Evolutionary conservation across 2,888 invertebrate genomes (phyloP), one percentile per base, ranked within the genome.

Genomic region (Drosophila colorata): DNA sequence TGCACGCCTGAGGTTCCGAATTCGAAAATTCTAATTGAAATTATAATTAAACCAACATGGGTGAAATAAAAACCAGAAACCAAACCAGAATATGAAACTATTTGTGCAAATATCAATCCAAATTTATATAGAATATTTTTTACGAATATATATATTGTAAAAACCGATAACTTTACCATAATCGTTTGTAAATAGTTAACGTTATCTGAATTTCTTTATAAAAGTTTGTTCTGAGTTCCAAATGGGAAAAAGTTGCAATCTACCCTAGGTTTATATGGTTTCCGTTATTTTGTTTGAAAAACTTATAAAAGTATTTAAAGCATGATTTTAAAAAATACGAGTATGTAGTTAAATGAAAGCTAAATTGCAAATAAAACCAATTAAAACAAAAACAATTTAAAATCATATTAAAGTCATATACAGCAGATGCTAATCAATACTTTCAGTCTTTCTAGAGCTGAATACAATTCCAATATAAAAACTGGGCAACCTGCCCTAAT

Each of bases 351-450:
- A 83, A 83, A 83, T 78, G 86, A 83, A 76, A 78, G 82, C 82
- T 86, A 80, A 86, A 80, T 80, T 83, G 82, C 87, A 80, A 80
- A 83, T 80, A 83, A 82, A 82, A 83, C 78, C 78, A 83, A 80
- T 80, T 80, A 70, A 83, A 80, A 58, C 47, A 69, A 58, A 43
- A 23, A 14, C 47, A 69, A 57, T 41, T 48, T 31, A 7, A 48
- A 38, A 38, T 38, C 7, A 38, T 14, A 8, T 38, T 6, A 38
- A 16, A 8, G 7, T 4, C 3, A 8, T 28, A 8, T 7, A 25
- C 25, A 0, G 2, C 25, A 28, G 2, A 18, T 20, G 13, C 13
- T 4, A 16, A 41, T 16, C 31, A 11, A 31, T 11, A 11, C 11
- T 11, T 31, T 11, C 31, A 31, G 3, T 33, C 3, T 33, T 4